Percentiles rank a stretch among this genome's conserved stretches.
These are phyloP conservation scores for Eleginops maclovinus DNA, from an alignment of 2,113 vertebrate genomes.

Conservation along the genomic window DNA sequence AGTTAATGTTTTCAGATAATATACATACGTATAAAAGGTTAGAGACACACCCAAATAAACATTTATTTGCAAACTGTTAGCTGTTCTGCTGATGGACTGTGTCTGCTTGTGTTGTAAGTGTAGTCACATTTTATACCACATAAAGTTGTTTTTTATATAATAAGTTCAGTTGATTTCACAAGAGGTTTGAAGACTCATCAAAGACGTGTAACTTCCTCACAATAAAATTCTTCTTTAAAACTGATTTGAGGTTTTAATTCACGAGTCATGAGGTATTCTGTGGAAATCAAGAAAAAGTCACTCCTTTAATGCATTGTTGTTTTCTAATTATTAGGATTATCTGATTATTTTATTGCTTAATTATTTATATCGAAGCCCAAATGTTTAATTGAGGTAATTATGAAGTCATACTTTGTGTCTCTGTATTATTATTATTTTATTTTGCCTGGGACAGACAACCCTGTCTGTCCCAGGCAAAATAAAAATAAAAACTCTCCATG, in stretches of 20 bases:
- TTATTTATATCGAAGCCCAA: background rate
- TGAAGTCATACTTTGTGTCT: background rate
- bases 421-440: background rate
- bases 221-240: slow-evolving; percentile 38
- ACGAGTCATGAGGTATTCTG: too few relatives aligned
- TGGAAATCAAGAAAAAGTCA: too few relatives aligned
- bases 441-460: accelerated
- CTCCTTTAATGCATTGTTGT: background rate
- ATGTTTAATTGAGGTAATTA: background rate
- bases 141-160: background rate
- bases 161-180: background rate
- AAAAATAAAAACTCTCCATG: slow-evolving; percentile 30
- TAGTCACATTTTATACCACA: slow-evolving; percentile 25
- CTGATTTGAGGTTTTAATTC: background rate
- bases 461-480: background rate
- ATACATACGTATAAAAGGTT: background rate
- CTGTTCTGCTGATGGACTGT: slow-evolving; percentile 5
- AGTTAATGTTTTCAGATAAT: background rate
- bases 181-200: background rate
- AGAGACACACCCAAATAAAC: background rate
- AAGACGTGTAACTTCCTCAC: slow-evolving; percentile 6
- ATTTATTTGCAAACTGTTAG: background rate
- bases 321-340: background rate
- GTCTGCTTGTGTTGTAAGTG: slow-evolving; percentile 14
- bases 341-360: background rate